Evolutionary conservation across 2,797 vertebrate species (phyloP).

Genomic region (Chelonia mydas): DNA sequence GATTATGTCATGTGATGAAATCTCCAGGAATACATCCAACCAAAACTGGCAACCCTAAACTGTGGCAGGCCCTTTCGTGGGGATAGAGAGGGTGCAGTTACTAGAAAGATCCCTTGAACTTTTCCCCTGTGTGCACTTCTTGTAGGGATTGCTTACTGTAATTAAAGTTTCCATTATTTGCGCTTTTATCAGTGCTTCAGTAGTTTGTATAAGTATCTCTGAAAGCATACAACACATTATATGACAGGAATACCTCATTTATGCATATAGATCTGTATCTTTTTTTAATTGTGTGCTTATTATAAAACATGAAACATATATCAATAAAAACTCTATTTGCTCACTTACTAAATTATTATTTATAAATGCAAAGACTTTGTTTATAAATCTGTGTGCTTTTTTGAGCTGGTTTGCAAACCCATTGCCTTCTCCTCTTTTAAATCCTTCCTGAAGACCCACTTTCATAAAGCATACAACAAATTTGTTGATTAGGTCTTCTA

Average conservation of each 20-base stretch:
- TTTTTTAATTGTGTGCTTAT: neutral
- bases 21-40: neutral
- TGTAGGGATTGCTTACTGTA: neutral
- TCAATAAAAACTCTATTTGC: neutral
- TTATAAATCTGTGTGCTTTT: neutral
- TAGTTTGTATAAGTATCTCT: neutral
- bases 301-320: neutral
- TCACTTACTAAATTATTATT: neutral
- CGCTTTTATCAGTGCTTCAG: neutral
- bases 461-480: neutral
- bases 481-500: neutral
- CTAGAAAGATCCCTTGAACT: neutral
- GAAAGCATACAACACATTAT: neutral
- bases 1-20: neutral
- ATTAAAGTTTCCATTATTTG: neutral
- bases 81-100: neutral
- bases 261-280: neutral
- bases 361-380: neutral
- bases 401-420: neutral
- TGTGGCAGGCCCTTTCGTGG: neutral
- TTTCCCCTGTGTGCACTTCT: neutral
- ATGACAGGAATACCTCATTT: neutral
- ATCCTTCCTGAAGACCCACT: neutral
- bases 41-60: neutral
- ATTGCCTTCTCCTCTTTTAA: neutral